Evolutionary conservation across 2,888 invertebrate species (phyloP).

Genomic region (Flexamia atlantica): DNA sequence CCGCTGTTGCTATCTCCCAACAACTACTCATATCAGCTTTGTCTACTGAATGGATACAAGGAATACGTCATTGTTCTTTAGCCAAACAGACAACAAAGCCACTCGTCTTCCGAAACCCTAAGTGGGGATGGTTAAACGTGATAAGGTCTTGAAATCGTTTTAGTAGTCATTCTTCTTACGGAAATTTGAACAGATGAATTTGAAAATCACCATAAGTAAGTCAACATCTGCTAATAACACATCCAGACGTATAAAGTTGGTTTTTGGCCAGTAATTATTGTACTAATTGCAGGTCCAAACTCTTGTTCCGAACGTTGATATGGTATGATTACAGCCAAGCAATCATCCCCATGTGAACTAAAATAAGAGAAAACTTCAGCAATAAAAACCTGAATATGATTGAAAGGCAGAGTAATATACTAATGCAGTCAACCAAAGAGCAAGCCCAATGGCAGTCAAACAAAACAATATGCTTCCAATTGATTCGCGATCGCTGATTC

Average conservation of each 20-base stretch:
- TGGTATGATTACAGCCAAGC: background rate
- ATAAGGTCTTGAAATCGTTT: too few species aligned
- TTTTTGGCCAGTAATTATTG: background rate
- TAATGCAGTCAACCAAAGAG: background rate
- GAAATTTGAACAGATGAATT: too few species aligned
- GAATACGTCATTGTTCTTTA: too few species aligned
- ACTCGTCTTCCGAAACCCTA: too few species aligned
- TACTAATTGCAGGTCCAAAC: background rate
- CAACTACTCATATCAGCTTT: too few species aligned
- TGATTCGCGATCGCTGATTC: constrained; percentile 28
- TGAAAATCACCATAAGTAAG: too few species aligned
- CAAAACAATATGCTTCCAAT: background rate
- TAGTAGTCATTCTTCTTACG: too few species aligned
- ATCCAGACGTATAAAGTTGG: background rate
- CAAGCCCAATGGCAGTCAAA: constrained; percentile 17
- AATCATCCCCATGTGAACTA: background rate
- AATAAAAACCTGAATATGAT: background rate
- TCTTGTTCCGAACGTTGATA: background rate
- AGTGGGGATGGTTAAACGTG: too few species aligned
- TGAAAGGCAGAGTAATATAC: background rate
- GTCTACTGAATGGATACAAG: too few species aligned
- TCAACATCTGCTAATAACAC: background rate
- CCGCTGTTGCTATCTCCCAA: too few species aligned
- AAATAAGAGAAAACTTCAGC: background rate
- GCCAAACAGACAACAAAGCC: too few species aligned